These are phyloP conservation scores for Eulemur mongoz DNA, from an alignment of 2,797 vertebrate species.

Conservation along the genomic window DNA sequence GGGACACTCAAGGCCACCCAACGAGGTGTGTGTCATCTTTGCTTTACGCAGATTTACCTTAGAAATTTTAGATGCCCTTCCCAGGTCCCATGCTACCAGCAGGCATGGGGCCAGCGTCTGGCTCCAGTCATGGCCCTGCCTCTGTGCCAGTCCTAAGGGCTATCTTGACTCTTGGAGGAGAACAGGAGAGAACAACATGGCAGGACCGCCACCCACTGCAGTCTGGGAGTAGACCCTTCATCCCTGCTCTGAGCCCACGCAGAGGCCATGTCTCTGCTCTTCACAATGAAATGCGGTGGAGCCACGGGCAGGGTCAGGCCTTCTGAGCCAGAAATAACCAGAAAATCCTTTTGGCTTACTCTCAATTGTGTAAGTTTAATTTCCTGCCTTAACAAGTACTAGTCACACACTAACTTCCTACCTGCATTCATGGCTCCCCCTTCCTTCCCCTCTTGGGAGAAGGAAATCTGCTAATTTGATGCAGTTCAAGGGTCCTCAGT, in stretches of 20 bases:
- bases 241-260: not conserved
- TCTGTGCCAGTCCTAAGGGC: slow-evolving; percentile 6
- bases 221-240: not conserved
- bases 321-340: not conserved
- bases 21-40: not conserved
- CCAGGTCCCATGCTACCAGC: not conserved
- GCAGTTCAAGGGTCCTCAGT: not conserved
- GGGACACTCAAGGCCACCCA: not conserved
- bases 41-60: not conserved
- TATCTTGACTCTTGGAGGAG: not conserved
- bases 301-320: not conserved
- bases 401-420: not conserved
- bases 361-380: not conserved
- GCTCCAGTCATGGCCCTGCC: not conserved
- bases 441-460: not conserved
- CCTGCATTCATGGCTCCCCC: not conserved
- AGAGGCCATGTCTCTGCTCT: not conserved
- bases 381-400: not conserved
- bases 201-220: not conserved
- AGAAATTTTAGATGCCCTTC: not conserved
- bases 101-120: not conserved
- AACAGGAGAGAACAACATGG: not conserved
- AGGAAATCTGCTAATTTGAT: not conserved
- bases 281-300: not conserved
- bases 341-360: not conserved